Evolutionary conservation across 2,797 vertebrate genomes (phyloP).

Genomic region (Mycteria americana): DNA sequence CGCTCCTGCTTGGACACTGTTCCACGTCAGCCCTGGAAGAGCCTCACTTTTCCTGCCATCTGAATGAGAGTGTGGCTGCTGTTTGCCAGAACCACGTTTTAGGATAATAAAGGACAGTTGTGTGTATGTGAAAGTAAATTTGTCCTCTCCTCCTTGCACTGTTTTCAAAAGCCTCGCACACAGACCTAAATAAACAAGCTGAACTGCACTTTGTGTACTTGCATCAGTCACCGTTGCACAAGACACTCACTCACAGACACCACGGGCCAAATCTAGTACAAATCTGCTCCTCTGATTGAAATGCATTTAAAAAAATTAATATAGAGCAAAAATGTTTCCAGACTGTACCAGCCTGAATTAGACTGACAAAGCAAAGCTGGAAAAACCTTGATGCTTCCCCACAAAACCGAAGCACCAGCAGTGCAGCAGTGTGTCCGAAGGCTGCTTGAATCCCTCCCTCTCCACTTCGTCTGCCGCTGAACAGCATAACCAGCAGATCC

Average conservation of each 20-base stretch:
- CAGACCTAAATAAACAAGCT: neutral
- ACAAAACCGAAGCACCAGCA: neutral
- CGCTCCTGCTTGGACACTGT: neutral
- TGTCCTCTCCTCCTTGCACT: neutral
- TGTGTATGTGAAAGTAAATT: neutral
- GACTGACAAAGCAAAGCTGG: neutral
- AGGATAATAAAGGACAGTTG: neutral
- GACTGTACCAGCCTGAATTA: neutral
- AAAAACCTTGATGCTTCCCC: neutral
- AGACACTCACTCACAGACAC: neutral
- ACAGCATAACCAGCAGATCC: neutral
- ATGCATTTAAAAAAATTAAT: neutral
- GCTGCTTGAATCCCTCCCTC: neutral
- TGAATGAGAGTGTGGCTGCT: neutral
- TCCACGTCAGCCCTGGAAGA: too few species aligned
- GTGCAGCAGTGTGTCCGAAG: fast-evolving
- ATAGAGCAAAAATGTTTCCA: neutral
- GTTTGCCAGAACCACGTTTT: neutral
- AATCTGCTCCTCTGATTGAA: neutral
- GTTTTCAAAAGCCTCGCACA: neutral
- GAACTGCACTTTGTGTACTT: fast-evolving
- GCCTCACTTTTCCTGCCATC: neutral
- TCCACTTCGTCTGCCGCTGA: neutral
- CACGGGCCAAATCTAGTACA: fast-evolving
- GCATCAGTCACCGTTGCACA: fast-evolving